Conservation (phyloP, 2,888 invertebrate genomes). For the Gandaritis pyraliata region DNA sequence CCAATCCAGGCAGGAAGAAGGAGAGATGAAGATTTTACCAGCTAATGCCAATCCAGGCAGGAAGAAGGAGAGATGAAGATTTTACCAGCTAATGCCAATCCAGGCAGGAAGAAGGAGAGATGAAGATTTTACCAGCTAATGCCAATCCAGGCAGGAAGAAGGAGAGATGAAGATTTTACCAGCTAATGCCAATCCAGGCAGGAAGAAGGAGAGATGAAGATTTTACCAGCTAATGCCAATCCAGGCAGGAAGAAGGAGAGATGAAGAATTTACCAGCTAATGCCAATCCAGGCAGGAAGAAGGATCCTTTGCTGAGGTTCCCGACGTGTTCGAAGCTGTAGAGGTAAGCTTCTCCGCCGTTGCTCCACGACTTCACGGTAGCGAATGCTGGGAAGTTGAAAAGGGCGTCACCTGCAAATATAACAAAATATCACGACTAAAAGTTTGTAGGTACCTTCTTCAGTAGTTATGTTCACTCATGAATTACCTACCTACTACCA, state of each 20-base stretch:
- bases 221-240: constrained; percentile 83
- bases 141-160: constrained; percentile 87
- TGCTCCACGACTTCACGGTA: constrained; percentile 88
- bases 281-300: constrained; percentile 87
- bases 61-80: too few species aligned
- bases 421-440: neutral
- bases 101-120: constrained; percentile 87
- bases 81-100: too few species aligned
- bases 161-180: constrained; percentile 51
- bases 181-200: too few species aligned
- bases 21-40: too few species aligned
- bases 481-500: too few species aligned
- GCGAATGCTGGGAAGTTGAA: constrained; percentile 91
- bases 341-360: constrained; percentile 86
- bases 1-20: constrained; percentile 87
- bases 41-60: constrained; percentile 87
- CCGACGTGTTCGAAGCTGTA: constrained; percentile 91
- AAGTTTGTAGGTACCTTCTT: neutral
- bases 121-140: too few species aligned
- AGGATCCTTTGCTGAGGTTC: constrained; percentile 84
- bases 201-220: neutral
- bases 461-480: too few species aligned
- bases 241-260: too few species aligned
- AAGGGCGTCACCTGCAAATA: constrained; percentile 86
- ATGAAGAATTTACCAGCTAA: constrained; percentile 75